Percentiles rank a stretch among this genome's conserved stretches.
Evolutionary conservation across 2,113 vertebrate species (phyloP).

Genomic region (Cervus canadensis): DNA sequence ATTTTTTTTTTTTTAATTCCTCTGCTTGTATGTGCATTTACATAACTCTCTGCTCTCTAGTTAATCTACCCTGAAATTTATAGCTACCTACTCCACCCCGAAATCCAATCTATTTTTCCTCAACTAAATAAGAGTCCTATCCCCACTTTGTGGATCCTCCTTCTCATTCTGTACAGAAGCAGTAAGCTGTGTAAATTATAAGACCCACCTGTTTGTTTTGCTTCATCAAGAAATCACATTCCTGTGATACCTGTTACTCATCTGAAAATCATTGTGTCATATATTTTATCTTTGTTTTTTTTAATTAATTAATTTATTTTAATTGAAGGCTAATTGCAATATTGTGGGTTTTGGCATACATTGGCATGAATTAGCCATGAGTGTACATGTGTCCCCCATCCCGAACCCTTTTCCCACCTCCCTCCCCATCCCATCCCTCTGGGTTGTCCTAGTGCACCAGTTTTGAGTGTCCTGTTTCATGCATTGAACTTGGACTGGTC

Average conservation of each 20-base stretch:
- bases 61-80: background rate
- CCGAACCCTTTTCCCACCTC: fast-evolving
- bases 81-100: background rate
- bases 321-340: background rate
- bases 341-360: background rate
- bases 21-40: background rate
- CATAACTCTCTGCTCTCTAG: background rate
- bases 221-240: background rate
- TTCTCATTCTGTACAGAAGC: background rate
- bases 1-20: background rate
- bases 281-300: background rate
- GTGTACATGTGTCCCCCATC: background rate
- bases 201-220: background rate
- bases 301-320: background rate
- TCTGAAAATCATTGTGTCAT: background rate
- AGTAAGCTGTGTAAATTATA: background rate
- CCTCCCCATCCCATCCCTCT: background rate
- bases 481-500: background rate
- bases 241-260: background rate
- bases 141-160: background rate
- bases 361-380: background rate
- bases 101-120: background rate
- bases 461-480: background rate
- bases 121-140: background rate
- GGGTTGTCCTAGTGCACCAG: background rate